phyloP scores from a whole-genome alignment of 2,888 invertebrate genomes.

The Athalia circularis region DNA sequence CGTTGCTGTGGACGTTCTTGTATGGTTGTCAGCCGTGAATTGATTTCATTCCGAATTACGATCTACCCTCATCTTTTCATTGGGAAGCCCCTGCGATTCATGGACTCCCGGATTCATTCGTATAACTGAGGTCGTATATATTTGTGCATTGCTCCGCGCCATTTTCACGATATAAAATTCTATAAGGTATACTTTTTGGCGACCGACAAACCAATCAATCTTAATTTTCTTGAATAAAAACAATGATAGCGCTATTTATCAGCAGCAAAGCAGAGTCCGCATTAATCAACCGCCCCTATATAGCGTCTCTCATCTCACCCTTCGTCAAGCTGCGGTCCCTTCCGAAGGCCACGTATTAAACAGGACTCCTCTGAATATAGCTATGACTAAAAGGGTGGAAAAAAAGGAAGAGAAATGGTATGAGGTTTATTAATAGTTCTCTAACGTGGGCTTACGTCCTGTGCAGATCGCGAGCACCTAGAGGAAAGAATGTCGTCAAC shows the following conservation, averaged over 20 bases:
- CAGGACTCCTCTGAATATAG: neutral
- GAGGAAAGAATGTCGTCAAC: neutral
- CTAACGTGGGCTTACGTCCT: neutral
- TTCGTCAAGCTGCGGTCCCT: conserved; percentile 8
- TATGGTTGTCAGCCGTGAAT: conserved; percentile 14
- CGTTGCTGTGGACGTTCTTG: neutral
- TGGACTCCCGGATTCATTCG: conserved; percentile 28
- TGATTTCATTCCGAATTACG: conserved; percentile 29
- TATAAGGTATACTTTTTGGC: neutral
- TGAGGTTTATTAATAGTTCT: conserved; percentile 13
- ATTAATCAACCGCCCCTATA: conserved; percentile 47
- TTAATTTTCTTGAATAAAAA: conserved; percentile 48
- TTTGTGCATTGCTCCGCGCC: neutral
- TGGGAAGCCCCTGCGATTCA: conserved; percentile 7
- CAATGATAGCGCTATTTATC: conserved; percentile 49
- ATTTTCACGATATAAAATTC: conserved; percentile 6
- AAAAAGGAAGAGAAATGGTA: conserved; percentile 6
- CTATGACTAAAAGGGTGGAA: conserved; percentile 18
- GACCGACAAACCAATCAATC: conserved; percentile 42
- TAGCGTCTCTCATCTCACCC: conserved; percentile 6
- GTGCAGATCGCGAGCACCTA: neutral
- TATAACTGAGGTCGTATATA: conserved; percentile 10
- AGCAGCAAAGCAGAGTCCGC: conserved; percentile 35
- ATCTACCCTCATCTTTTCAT: conserved; percentile 32
- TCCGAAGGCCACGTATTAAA: conserved; percentile 12